Evolutionary conservation across 1,140 invertebrate species (phyloP).

Genomic region (Mercenaria mercenaria): DNA sequence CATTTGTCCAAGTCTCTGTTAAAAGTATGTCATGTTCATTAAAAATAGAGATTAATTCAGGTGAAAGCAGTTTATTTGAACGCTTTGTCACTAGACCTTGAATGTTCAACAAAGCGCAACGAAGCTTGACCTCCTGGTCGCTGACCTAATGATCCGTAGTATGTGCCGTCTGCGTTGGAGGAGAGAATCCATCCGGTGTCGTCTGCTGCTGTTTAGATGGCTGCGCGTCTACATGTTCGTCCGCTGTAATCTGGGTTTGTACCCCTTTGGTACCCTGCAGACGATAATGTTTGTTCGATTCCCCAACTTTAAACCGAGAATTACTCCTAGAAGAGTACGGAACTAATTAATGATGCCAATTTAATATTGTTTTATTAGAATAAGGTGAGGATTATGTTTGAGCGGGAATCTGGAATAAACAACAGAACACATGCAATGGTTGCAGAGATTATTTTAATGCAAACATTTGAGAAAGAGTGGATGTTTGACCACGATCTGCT

Average conservation of each 20-base stretch:
- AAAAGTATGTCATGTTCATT: background rate
- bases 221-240: no score
- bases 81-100: background rate
- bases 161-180: background rate
- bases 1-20: background rate
- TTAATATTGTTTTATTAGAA: no score
- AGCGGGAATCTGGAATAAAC: no score
- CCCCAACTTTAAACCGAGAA: background rate
- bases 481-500: no score
- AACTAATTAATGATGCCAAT: no score
- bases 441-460: no score
- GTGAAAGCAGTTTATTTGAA: background rate
- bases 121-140: background rate
- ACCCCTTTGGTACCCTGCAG: background rate
- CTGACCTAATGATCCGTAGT: background rate
- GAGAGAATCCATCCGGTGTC: no score
- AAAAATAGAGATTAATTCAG: background rate
- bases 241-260: no score
- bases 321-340: background rate
- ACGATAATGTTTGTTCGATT: background rate
- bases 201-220: no score
- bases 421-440: no score
- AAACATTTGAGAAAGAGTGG: no score
- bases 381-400: no score
- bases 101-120: background rate